Percentiles rank a stretch among this genome's conserved stretches.
phyloP scores from a whole-genome alignment of 1,140 invertebrate genomes.

The Penaeus chinensis region DNA sequence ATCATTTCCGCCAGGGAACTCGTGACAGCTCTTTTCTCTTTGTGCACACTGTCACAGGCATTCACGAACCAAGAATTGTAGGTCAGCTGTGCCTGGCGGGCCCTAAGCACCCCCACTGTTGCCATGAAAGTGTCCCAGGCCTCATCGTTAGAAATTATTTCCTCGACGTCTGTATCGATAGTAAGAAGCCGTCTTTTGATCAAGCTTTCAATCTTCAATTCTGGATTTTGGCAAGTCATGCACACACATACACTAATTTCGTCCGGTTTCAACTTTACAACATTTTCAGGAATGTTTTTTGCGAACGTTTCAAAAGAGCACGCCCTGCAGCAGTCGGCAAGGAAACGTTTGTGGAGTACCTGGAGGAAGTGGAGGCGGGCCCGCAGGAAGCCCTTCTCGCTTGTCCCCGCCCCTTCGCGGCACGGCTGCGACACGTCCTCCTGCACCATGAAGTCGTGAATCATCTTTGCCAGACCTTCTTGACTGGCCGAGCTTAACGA shows the following conservation, averaged over 20 bases:
- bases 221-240: constrained; percentile 35
- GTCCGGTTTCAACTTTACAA: constrained; percentile 20
- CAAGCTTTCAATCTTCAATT: constrained; percentile 36
- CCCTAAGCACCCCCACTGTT: constrained; percentile 3
- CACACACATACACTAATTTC: constrained; percentile 29
- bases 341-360: constrained; percentile 41
- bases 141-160: not conserved
- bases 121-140: constrained; percentile 9
- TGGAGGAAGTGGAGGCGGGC: constrained; percentile 27
- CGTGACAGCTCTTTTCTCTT: constrained; percentile 21
- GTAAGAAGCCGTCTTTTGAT: constrained; percentile 14
- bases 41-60: no score
- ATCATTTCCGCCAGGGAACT: constrained; percentile 12
- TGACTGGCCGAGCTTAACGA: no score
- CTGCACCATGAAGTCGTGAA: constrained; percentile 31
- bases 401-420: not conserved
- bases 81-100: not conserved
- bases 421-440: constrained; percentile 23
- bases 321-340: constrained; percentile 24
- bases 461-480: not conserved
- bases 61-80: constrained; percentile 1
- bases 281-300: constrained; percentile 13
- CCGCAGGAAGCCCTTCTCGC: not conserved
- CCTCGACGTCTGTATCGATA: constrained; percentile 27
- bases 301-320: constrained; percentile 31